Conservation (phyloP, 2,797 vertebrate species). For the Galagoides demidoff region DNA sequence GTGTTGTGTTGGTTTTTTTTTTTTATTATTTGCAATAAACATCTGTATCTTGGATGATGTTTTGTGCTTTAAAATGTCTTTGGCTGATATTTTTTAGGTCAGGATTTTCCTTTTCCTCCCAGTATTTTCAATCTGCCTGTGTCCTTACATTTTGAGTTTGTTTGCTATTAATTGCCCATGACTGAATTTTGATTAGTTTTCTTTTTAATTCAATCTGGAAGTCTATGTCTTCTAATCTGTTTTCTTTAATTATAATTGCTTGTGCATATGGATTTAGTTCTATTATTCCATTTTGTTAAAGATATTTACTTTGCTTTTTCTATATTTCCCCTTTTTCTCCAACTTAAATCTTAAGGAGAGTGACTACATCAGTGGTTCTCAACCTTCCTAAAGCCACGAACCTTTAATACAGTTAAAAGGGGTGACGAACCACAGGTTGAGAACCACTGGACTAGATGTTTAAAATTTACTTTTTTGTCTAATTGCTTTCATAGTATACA, state of each 20-base stretch:
- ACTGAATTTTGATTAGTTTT: not conserved
- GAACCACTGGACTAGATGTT: not conserved
- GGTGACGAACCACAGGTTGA: too few relatives aligned
- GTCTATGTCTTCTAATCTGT: not conserved
- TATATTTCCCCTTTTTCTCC: not conserved
- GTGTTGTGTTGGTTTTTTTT: not conserved
- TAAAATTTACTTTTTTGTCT: not conserved
- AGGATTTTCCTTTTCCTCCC: not conserved
- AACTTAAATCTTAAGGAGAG: not conserved
- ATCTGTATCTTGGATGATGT: not conserved
- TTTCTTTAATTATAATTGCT: not conserved
- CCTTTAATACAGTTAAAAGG: too few relatives aligned
- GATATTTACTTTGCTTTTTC: not conserved
- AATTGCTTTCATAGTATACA: not conserved
- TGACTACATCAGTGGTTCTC: not conserved
- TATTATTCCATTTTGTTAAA: not conserved
- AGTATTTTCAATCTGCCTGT: not conserved
- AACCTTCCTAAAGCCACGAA: too few relatives aligned
- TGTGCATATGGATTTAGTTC: not conserved
- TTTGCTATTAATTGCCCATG: not conserved
- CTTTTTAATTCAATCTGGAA: not conserved
- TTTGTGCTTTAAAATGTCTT: not conserved
- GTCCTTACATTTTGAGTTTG: not conserved
- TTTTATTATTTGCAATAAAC: not conserved
- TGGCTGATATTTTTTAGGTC: not conserved